These are phyloP conservation scores for Cordilura impudica DNA, from an alignment of 2,888 invertebrate genomes.

Conservation along the genomic window DNA sequence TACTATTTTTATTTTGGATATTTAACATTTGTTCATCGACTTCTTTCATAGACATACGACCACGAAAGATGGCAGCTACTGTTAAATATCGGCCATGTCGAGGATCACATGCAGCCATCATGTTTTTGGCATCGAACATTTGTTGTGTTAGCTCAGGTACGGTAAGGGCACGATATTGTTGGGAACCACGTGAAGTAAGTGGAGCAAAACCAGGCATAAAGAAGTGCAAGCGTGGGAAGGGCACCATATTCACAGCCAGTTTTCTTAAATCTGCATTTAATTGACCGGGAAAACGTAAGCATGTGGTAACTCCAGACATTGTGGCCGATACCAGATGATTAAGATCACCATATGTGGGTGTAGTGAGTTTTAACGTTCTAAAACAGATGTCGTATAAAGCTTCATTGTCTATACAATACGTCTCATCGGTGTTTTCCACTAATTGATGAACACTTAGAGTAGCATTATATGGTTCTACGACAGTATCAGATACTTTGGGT, in stretches of 20 bases:
- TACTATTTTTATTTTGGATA: constrained; percentile 96
- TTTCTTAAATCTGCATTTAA: constrained; percentile 95
- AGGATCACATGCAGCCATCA: constrained; percentile 98
- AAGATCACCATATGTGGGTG: constrained; percentile 94
- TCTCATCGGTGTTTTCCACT: constrained; percentile 94
- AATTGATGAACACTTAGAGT: constrained; percentile 92
- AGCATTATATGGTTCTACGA: constrained; percentile 91
- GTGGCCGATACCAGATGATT: constrained; percentile 93
- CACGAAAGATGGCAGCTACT: constrained; percentile 93
- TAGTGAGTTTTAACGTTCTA: constrained; percentile 90
- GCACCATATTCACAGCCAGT: constrained; percentile 97
- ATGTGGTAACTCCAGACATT: constrained; percentile 92
- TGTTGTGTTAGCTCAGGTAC: constrained; percentile 95
- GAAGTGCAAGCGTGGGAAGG: constrained; percentile 96
- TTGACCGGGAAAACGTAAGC: constrained; percentile 94
- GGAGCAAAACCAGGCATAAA: constrained; percentile 98
- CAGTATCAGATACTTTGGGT: constrained; percentile 85
- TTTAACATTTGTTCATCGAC: constrained; percentile 95
- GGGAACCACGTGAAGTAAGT: constrained; percentile 91
- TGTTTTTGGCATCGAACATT: constrained; percentile 97
- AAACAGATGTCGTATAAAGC: constrained; percentile 96
- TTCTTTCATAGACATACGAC: constrained; percentile 97
- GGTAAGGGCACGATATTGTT: constrained; percentile 93
- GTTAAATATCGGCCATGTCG: constrained; percentile 94
- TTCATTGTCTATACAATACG: constrained; percentile 95